A percentile compares a stretch with the other conserved stretches of the same genome.
Conservation (phyloP, 2,797 vertebrate species). For the Sebastes elongatus region DNA sequence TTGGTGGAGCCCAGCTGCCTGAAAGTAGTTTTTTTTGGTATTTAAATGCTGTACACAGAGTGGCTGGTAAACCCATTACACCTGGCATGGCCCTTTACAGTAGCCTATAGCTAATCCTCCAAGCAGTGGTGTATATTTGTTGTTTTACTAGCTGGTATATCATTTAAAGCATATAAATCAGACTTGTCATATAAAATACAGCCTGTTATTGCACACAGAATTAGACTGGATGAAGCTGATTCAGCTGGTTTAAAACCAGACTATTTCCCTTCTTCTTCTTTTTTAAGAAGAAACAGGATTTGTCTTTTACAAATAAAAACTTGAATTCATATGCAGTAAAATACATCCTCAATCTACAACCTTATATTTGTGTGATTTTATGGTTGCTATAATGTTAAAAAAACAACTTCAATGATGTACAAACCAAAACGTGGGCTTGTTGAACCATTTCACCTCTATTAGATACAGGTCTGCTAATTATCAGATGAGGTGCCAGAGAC, state of each 20-base stretch:
- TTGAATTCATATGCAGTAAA: neutral
- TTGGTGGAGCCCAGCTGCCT: conserved; percentile 58
- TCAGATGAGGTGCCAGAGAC: too few relatives aligned
- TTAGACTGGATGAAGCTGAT: neutral
- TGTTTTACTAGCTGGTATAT: conserved; percentile 26
- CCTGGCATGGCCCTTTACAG: conserved; percentile 27
- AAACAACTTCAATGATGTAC: too few relatives aligned
- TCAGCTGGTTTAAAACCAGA: neutral
- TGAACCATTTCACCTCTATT: too few relatives aligned
- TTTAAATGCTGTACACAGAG: conserved; percentile 32
- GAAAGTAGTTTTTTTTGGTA: conserved; percentile 11
- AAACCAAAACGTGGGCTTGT: too few relatives aligned
- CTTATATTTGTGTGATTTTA: neutral
- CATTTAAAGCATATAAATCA: conserved; percentile 18
- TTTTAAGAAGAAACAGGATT: neutral
- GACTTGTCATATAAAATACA: neutral
- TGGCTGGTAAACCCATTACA: conserved; percentile 16
- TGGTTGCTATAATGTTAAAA: too few relatives aligned
- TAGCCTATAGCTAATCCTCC: neutral
- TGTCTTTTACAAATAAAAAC: neutral
- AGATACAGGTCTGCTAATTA: too few relatives aligned
- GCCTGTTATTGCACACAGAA: neutral
- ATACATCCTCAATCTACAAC: neutral
- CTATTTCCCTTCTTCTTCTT: neutral
- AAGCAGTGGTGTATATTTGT: neutral